Evolutionary conservation across 2,797 vertebrate species (phyloP), one percentile per base, ranked within the genome.

Genomic region (Syndactyla subalaris): DNA sequence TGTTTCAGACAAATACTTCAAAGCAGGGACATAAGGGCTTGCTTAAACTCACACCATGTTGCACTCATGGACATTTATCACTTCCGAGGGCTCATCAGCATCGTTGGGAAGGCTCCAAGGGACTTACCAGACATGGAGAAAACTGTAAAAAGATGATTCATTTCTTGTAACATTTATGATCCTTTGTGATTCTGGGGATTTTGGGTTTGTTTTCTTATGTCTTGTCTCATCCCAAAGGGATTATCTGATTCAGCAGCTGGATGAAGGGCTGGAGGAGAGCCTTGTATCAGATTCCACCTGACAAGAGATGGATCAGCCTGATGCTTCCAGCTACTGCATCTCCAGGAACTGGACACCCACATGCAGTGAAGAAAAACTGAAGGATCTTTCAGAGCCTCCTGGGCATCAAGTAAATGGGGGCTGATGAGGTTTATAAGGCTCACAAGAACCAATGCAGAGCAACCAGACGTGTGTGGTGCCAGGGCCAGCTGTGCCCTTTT

Each of bases 231-330:
- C 79, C 19, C 65, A 30, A 72, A 75, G 22, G 93, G 96, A 94
- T 96, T 94, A 68, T 63, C 48, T 93, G 80, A 81, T 95, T 84
- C 93, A 87, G 95, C 95, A 96, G 93, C 91, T 94, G 82, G 85
- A 96, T 48, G 92, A 96, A 95, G 96, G 95, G 26, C 89, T 97
- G 65, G 94, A 96, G 81, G 95, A 96, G 92, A 97, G 78, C 61
- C 48, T 19, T 3, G 34, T 73, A 39, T 73, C 97, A 49, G 91
- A 93, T 82, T 85, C 95, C 89, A 96, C 26, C 18, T 23, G 86
- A 17, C 86, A 85, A 29, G 88, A 89, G 57, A 46, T 79, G 84
- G 95, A 96, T 45, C 66, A 38, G 26, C 66, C 91, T 76, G 89
- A 85, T 74, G 38, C 88, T 68, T 30, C 88, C 13, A 51, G 61